Evolutionary conservation across 2,888 invertebrate genomes (phyloP), one percentile per base, ranked within the genome.

Genomic region (Tenodera sinensis): DNA sequence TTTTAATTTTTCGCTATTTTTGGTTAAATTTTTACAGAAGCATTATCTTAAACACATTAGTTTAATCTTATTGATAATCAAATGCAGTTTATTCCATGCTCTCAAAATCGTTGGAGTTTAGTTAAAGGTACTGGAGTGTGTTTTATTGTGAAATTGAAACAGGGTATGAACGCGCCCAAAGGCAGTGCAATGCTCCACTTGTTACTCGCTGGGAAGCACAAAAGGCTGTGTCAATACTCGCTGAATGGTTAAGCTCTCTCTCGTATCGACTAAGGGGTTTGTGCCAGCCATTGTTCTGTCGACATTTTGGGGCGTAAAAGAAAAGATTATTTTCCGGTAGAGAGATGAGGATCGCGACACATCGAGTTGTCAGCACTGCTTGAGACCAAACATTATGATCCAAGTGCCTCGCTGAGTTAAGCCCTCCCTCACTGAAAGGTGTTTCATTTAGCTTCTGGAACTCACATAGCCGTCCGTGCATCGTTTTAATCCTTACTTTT

Each of bases 331-430:
- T 86, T 86, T 86, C 30, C 71, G 71, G 71, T 30, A n/a, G 86
- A 28, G 28, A 86, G 83, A 30, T 82, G 89, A 42, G 83, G 89
- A 89, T 87, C 86, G 71, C 86, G 89, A 86, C 89, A 86, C 87
- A 89, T 89, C 83, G 83, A 47, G 54, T 71, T 71, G 54, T 81
- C 81, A 84, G 28, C 84, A 28, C 28, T 88, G 83, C 84, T 28
- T 83, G 28, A 87, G 84, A 30, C 89, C 90, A 89, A 89, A 89
- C 89, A 84, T 89, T 89, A 90, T 90, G 90, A 90, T 84, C 88
- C 90, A 89, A 89, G 90, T 90, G 89, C 89, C 88, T 88, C 87
- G 88, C 88, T 83, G 87, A 86, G 71, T 85, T 84, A 84, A 84
- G 28, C 84, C 83, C 42, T 71, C 54, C 54, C 54, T 71, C 28